These are phyloP conservation scores for Orcinus orca DNA, from an alignment of 2,113 vertebrate species.

Conservation along the genomic window DNA sequence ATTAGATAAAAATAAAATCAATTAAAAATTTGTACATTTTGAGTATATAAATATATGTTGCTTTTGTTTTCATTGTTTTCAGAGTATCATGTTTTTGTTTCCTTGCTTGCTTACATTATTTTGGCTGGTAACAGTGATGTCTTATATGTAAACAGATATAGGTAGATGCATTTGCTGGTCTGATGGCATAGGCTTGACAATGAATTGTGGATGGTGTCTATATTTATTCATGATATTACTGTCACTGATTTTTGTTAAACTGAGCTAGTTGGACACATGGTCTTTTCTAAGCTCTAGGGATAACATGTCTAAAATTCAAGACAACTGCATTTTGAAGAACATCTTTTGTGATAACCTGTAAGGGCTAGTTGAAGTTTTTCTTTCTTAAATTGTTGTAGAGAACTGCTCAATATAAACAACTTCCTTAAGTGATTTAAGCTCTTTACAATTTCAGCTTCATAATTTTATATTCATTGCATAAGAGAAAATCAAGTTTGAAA, in stretches of 20 bases:
- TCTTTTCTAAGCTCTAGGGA: background rate
- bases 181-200: background rate
- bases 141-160: background rate
- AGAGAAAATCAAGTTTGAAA: background rate
- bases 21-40: background rate
- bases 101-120: background rate
- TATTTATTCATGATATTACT: slow-evolving; percentile 8
- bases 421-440: background rate
- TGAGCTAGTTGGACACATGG: background rate
- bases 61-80: background rate
- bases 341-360: background rate
- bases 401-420: background rate
- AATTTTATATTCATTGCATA: background rate
- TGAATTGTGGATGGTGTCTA: background rate
- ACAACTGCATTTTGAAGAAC: slow-evolving; percentile 13
- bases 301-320: background rate
- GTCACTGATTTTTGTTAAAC: background rate
- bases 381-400: background rate
- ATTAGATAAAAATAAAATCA: background rate
- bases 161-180: background rate
- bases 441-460: background rate
- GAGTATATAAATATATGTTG: background rate
- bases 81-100: background rate
- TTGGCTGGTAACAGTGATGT: background rate
- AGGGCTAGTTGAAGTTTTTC: background rate